Evolutionary conservation across 2,888 invertebrate genomes (phyloP), one percentile per base, ranked within the genome.

Genomic region (Patella depressa): DNA sequence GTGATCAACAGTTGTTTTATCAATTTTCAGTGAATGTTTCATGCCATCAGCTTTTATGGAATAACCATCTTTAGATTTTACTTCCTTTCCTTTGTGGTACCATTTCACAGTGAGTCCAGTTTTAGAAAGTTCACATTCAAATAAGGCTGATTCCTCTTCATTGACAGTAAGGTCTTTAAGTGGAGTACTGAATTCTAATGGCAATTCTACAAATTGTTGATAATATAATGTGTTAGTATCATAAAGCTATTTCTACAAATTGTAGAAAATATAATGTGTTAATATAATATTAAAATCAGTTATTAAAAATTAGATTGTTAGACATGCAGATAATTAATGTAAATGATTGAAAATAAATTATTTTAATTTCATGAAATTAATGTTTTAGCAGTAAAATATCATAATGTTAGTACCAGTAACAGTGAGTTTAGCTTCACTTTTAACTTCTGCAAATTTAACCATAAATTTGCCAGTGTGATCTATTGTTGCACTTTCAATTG

Each of bases 31-130:
- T 53, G 83, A 85, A 71, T 89, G 88, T 12, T 81, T 80, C n/a
- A 77, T 80, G 9, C 83, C 96, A 92, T 97, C 96, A 89, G 96
- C 95, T 75, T 96, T 94, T n/a, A 97, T 94, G 88, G 83, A 96
- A 94, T 90, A 96, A 90, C 96, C 78, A 71, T 84, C 96, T 95
- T 96, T 96, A 71, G 96, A 96, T 86, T 95, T 95, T 0, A 97
- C 93, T 92, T 96, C 96, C 87, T 95, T 95, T 94, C 87, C 88
- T 78, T 88, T 83, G 80, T 96, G 95, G 92, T 94, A 96, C 97
- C 97, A 98, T 89, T 95, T 96, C 0, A 97, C 97, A 2, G 96
- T 92, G n/a, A 97, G 97, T 91, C 98, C 97, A 57, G 97, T 97
- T 93, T 98, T 98, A 24, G 97, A 97, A 17, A 98, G 93, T 91